Conservation (phyloP, 2,888 invertebrate genomes). For the Cryptocephalus moraei region DNA sequence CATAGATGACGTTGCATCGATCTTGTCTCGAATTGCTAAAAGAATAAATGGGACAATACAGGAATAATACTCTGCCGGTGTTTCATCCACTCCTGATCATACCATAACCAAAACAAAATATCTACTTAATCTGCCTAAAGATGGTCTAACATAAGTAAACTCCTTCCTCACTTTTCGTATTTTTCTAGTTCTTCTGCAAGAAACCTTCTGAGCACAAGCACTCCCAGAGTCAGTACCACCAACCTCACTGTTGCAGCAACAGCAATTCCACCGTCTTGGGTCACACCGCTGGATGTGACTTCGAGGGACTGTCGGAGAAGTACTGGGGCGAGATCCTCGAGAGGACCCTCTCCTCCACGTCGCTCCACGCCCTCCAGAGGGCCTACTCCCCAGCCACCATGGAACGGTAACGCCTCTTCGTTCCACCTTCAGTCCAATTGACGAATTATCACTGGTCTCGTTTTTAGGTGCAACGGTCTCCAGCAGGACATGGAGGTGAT, state of each 20-base stretch:
- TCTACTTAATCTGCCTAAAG: too few relatives aligned
- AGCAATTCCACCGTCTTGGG: slow-evolving; percentile 20
- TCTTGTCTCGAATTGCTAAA: too few relatives aligned
- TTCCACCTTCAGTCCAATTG: slow-evolving; percentile 1
- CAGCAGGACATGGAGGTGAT: slow-evolving; percentile 33
- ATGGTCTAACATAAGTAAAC: too few relatives aligned
- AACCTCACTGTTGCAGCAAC: slow-evolving; percentile 28
- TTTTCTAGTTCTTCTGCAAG: slow-evolving; percentile 29
- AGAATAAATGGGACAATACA: too few relatives aligned
- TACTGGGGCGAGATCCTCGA: slow-evolving; percentile 62
- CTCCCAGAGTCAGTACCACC: slow-evolving; percentile 17
- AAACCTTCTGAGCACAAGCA: slow-evolving; percentile 23
- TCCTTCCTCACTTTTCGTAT: background rate
- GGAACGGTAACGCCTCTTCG: slow-evolving; percentile 14
- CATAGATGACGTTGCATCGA: too few relatives aligned
- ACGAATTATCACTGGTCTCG: background rate
- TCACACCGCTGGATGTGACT: slow-evolving; percentile 40
- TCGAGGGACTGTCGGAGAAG: slow-evolving; percentile 45
- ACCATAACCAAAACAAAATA: too few relatives aligned
- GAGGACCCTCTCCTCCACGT: slow-evolving; percentile 64
- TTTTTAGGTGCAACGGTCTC: slow-evolving; percentile 27
- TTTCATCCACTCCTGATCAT: too few relatives aligned
- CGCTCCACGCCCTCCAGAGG: slow-evolving; percentile 50
- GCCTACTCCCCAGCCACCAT: slow-evolving; percentile 27
- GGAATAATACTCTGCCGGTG: too few relatives aligned